These are phyloP conservation scores for Tonatia bakeri DNA, from an alignment of 2,113 vertebrate genomes.

Conservation along the genomic window DNA sequence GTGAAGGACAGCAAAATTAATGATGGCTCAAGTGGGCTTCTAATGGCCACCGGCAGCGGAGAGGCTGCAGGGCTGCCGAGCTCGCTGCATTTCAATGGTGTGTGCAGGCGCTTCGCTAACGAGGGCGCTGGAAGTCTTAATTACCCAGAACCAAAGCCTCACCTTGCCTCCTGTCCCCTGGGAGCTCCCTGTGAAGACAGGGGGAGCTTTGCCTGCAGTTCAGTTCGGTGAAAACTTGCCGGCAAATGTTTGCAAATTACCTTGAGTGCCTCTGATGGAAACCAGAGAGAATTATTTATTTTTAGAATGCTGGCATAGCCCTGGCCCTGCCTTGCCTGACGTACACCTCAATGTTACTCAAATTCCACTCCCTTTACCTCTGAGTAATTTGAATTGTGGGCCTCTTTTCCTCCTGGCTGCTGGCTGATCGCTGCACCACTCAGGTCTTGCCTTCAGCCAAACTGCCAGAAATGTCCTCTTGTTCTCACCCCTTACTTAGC, in stretches of 20 bases:
- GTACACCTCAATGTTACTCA: background rate
- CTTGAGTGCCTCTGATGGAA: conserved; percentile 32
- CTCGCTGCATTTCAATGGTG: background rate
- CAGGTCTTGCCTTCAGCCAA: conserved; percentile 17
- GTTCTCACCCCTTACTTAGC: background rate
- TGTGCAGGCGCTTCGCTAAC: background rate
- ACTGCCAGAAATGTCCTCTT: background rate
- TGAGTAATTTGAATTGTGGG: conserved; percentile 1
- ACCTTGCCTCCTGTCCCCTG: background rate
- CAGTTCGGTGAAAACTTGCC: conserved; percentile 31
- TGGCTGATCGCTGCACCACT: background rate
- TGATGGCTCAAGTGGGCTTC: conserved; percentile 24
- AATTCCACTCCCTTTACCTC: background rate
- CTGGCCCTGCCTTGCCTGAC: background rate
- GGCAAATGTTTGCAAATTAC: conserved; percentile 69
- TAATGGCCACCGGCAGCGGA: accelerated
- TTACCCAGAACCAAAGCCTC: conserved; percentile 54
- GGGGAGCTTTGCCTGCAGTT: conserved; percentile 34
- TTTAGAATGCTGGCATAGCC: conserved; percentile 45
- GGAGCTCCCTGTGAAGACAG: conserved; percentile 49
- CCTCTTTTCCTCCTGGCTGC: background rate
- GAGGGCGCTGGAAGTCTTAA: conserved; percentile 59
- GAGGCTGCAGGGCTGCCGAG: background rate
- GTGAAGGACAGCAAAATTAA: conserved; percentile 26
- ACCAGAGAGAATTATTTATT: conserved; percentile 57